Conservation (phyloP, 2,113 vertebrate genomes). For the Lates calcarifer region DNA sequence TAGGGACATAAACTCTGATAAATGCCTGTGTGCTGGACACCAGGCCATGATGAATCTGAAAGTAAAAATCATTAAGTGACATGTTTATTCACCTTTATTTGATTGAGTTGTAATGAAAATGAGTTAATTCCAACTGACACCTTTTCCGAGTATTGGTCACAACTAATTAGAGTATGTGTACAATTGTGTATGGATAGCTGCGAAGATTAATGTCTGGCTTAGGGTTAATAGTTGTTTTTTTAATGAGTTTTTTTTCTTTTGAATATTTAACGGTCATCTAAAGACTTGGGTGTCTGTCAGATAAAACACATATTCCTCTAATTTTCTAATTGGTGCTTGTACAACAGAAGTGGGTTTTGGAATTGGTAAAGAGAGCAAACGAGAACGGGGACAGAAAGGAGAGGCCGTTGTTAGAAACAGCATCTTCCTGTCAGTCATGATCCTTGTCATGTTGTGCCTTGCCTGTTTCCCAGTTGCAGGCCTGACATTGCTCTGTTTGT, state of each 20-base stretch:
- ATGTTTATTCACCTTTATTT: neutral
- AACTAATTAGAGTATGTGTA: neutral
- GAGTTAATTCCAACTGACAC: too few relatives aligned
- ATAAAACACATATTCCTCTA: neutral
- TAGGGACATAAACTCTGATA: neutral
- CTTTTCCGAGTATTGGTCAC: neutral
- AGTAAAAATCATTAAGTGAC: too few relatives aligned
- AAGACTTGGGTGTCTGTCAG: neutral
- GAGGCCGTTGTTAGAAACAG: neutral
- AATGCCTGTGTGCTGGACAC: too few relatives aligned
- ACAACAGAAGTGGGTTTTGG: neutral
- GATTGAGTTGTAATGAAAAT: neutral
- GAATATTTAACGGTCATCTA: neutral
- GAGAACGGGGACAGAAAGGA: neutral
- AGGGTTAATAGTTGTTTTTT: neutral
- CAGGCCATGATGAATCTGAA: too few relatives aligned
- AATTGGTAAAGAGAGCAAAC: neutral
- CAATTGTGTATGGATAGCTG: neutral
- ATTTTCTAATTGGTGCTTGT: neutral
- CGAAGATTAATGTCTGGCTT: neutral
- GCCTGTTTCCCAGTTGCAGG: neutral
- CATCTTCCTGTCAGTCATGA: constrained; percentile 27
- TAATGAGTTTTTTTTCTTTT: neutral
- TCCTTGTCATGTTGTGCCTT: neutral
- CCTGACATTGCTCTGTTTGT: neutral